These are phyloP conservation scores for Vanacampus margaritifer DNA, from an alignment of 2,113 vertebrate genomes.

Conservation along the genomic window DNA sequence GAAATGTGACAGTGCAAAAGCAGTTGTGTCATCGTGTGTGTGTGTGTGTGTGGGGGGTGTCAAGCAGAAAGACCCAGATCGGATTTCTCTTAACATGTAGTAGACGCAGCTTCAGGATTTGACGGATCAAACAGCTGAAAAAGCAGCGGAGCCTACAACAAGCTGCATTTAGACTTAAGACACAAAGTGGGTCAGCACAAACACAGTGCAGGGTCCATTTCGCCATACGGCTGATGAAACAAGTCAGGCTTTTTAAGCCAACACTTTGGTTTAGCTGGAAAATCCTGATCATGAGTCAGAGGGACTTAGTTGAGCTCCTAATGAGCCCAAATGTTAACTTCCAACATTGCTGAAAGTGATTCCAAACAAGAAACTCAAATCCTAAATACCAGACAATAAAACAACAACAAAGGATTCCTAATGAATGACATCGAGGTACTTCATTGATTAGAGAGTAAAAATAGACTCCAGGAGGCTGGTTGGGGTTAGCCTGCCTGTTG, in stretches of 20 bases:
- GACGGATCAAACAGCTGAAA: slow-evolving; percentile 26
- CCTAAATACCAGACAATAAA: too few species aligned
- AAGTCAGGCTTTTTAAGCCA: slow-evolving; percentile 6
- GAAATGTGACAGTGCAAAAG: slow-evolving; percentile 47
- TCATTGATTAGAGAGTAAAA: slow-evolving; percentile 44
- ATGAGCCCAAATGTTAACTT: background rate
- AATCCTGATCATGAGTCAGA: background rate
- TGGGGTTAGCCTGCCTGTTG: background rate
- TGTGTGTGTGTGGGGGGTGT: slow-evolving; percentile 1
- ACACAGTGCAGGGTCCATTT: background rate
- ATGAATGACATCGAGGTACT: slow-evolving; percentile 9
- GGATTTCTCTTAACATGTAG: slow-evolving; percentile 11
- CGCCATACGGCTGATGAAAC: background rate
- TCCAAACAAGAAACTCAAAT: background rate
- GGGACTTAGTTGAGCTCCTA: background rate
- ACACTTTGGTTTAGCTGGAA: background rate
- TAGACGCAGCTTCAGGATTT: slow-evolving; percentile 14
- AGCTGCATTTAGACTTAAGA: background rate
- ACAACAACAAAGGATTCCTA: background rate
- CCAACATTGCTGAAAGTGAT: background rate
- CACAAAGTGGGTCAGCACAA: slow-evolving; percentile 29
- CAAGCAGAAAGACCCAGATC: background rate
- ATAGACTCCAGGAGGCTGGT: slow-evolving; percentile 30
- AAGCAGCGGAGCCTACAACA: slow-evolving; percentile 11
- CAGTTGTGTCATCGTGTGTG: slow-evolving; percentile 7